Percentiles rank a stretch among this genome's conserved stretches.
phyloP scores from a whole-genome alignment of 2,888 invertebrate genomes.

The Morpho deidamia region DNA sequence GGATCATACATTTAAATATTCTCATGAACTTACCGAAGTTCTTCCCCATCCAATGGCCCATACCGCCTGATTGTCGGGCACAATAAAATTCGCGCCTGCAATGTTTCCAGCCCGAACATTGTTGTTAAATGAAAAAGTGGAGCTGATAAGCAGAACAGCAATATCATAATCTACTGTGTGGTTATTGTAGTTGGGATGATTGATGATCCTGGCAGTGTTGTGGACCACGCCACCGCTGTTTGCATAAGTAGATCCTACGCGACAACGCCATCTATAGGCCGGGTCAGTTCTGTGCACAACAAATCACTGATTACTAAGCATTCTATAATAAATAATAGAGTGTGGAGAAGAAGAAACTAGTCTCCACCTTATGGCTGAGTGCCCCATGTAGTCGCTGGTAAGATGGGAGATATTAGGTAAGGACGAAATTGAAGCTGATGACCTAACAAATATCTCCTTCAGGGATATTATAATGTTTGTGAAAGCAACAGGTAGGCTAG shows the following conservation, averaged over 20 bases:
- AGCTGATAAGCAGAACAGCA: neutral
- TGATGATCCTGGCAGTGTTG: neutral
- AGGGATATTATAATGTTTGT: too few species aligned
- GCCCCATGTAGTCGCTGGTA: too few species aligned
- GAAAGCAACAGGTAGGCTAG: too few species aligned
- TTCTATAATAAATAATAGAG: too few species aligned
- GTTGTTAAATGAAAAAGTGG: constrained; percentile 16
- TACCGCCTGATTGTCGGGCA: constrained; percentile 34
- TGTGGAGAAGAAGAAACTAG: too few species aligned
- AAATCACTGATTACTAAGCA: too few species aligned
- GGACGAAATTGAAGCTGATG: too few species aligned
- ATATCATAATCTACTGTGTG: neutral
- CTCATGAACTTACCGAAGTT: constrained; percentile 27
- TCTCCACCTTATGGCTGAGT: too few species aligned
- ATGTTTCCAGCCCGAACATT: constrained; percentile 28
- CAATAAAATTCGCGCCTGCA: constrained; percentile 32
- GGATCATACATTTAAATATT: neutral
- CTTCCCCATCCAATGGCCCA: constrained; percentile 40
- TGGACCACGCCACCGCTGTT: neutral
- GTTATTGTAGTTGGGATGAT: neutral
- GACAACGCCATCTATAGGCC: neutral
- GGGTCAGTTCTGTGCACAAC: neutral
- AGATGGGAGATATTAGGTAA: too few species aligned
- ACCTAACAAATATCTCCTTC: too few species aligned
- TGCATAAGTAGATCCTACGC: neutral